phyloP scores from a whole-genome alignment of 2,797 vertebrate genomes.

The Macroramphosus scolopax region DNA sequence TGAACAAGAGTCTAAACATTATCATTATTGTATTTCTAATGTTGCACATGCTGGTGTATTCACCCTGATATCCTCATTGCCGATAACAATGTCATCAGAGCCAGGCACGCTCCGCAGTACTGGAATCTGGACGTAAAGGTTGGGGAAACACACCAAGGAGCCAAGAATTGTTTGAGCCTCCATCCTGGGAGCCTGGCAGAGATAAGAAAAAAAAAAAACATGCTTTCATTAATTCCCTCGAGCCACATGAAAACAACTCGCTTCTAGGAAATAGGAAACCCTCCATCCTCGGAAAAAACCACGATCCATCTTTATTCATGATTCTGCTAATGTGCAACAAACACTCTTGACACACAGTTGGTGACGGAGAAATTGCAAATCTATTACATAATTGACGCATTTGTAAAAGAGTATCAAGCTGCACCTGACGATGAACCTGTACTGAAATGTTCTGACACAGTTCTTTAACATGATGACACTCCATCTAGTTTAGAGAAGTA shows the following conservation, averaged over 20 bases:
- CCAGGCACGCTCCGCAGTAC: slow-evolving; percentile 74
- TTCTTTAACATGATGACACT: too few relatives aligned
- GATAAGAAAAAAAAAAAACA: slow-evolving; percentile 1
- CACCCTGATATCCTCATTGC: slow-evolving; percentile 89
- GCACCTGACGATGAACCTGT: slow-evolving; percentile 23
- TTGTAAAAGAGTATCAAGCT: slow-evolving; percentile 2
- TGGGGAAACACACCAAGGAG: slow-evolving; percentile 95
- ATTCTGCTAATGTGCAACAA: slow-evolving; percentile 13
- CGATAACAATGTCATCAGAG: slow-evolving; percentile 71
- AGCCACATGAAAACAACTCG: slow-evolving; percentile 32
- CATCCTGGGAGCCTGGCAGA: slow-evolving; percentile 84
- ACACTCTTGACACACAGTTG: slow-evolving; percentile 19
- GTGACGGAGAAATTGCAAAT: slow-evolving; percentile 22
- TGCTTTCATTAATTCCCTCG: slow-evolving; percentile 16
- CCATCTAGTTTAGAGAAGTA: too few relatives aligned
- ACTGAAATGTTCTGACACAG: too few relatives aligned
- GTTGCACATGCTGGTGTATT: too few relatives aligned
- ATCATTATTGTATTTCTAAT: too few relatives aligned
- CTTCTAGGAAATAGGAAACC: slow-evolving; percentile 38
- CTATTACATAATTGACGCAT: too few relatives aligned
- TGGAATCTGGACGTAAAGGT: slow-evolving; percentile 87
- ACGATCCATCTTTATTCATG: slow-evolving; percentile 28
- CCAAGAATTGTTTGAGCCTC: slow-evolving; percentile 95
- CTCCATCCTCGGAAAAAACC: slow-evolving; percentile 6
- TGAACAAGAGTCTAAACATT: too few relatives aligned